Percentiles rank a stretch among this genome's conserved stretches.
Conservation (phyloP, 2,113 vertebrate genomes). For the Okapia johnstoni region DNA sequence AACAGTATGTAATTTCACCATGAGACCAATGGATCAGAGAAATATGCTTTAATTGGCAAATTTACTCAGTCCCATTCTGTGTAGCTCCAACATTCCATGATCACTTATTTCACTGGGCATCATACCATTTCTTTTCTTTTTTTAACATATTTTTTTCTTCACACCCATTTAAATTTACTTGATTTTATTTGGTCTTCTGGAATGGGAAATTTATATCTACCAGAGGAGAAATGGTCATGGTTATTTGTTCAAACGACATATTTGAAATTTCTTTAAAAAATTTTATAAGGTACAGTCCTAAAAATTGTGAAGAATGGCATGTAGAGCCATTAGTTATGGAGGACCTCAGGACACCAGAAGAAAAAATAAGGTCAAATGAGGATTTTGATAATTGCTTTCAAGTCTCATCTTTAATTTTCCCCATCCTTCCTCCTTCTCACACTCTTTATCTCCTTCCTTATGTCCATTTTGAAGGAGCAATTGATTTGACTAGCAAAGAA, state of each 20-base stretch:
- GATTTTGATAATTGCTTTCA: background rate
- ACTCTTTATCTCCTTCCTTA: background rate
- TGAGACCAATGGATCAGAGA: background rate
- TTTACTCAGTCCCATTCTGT: background rate
- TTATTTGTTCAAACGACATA: background rate
- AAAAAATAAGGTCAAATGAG: background rate
- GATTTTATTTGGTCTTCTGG: background rate
- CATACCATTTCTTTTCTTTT: background rate
- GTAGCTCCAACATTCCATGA: background rate
- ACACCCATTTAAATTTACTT: background rate
- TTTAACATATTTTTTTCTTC: background rate
- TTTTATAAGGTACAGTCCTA: background rate
- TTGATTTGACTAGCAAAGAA: background rate
- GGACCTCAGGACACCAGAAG: background rate
- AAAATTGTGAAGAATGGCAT: background rate
- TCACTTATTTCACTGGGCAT: background rate
- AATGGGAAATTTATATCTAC: background rate
- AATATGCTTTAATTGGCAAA: conserved; percentile 10
- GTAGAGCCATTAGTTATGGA: background rate
- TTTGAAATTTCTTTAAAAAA: background rate
- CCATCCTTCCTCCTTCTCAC: background rate
- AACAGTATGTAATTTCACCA: background rate
- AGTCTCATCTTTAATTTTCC: background rate
- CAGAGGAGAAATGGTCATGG: background rate
- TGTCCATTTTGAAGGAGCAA: background rate